Evolutionary conservation across 2,888 invertebrate genomes (phyloP).

Genomic region (Mythimna pallens): DNA sequence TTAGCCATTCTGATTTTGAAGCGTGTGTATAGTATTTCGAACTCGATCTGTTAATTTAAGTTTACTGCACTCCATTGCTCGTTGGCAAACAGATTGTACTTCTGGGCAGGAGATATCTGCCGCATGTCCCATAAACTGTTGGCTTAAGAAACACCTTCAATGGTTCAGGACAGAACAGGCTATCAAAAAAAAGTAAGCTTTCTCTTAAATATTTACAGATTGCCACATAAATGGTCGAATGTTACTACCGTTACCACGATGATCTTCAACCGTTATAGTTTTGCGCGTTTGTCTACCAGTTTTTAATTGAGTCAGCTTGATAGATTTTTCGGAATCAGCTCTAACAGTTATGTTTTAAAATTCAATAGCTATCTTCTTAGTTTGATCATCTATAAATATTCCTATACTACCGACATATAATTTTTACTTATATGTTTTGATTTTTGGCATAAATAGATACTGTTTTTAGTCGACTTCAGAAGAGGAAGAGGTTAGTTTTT

Average conservation of each 20-base stretch:
- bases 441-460: background rate
- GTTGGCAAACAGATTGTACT: no score
- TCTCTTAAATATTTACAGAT: slow-evolving; percentile 56
- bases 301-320: slow-evolving; percentile 71
- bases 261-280: slow-evolving; percentile 68
- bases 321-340: slow-evolving; percentile 63
- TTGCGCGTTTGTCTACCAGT: slow-evolving; percentile 65
- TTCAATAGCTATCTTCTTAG: slow-evolving; percentile 33
- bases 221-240: slow-evolving; percentile 62
- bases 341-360: slow-evolving; percentile 56
- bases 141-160: no score
- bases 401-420: background rate
- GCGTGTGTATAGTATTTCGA: no score
- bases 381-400: slow-evolving; percentile 17
- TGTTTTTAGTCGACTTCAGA: no score
- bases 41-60: no score
- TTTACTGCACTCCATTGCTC: no score
- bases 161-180: no score
- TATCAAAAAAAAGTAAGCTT: slow-evolving; percentile 29
- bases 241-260: slow-evolving; percentile 68
- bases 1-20: no score
- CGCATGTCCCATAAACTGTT: no score
- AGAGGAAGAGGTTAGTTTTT: no score
- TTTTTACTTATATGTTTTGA: background rate
- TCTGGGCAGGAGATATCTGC: no score